phyloP scores from a whole-genome alignment of 1,140 invertebrate species.

The Drosophila chauvacae region DNA sequence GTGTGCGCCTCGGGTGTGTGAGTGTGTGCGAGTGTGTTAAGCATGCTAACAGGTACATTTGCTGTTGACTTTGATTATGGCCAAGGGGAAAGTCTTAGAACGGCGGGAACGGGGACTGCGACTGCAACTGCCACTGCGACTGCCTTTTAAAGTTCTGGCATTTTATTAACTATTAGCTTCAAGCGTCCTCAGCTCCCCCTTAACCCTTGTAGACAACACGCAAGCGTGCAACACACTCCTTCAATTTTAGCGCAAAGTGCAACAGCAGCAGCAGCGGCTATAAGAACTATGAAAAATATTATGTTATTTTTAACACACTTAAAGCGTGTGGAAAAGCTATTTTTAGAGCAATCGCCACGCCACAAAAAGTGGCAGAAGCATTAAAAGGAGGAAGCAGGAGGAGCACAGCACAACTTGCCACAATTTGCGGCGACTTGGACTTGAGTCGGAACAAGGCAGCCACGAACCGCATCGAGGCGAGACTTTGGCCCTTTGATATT shows the following conservation, averaged over 20 bases:
- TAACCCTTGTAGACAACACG: constrained; percentile 44
- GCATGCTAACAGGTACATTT: constrained; percentile 65
- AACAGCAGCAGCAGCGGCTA: constrained; percentile 38
- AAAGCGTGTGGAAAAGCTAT: constrained; percentile 81
- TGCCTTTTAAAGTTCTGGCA: constrained; percentile 60
- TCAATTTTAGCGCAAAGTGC: constrained; percentile 65
- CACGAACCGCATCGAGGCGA: constrained; percentile 27
- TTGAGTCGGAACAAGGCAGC: background rate
- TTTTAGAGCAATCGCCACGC: constrained; percentile 67
- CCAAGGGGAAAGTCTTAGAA: constrained; percentile 4
- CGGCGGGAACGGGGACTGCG: background rate
- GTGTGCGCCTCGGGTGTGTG: constrained; percentile 1
- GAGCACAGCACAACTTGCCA: constrained; percentile 17
- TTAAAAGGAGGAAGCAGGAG: constrained; percentile 20
- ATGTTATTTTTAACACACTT: constrained; percentile 83
- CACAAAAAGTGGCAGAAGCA: constrained; percentile 37
- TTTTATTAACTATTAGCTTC: constrained; percentile 78
- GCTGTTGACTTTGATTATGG: constrained; percentile 62
- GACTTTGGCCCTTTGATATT: constrained; percentile 42
- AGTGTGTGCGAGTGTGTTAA: constrained; percentile 10
- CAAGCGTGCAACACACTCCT: constrained; percentile 69
- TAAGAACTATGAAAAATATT: constrained; percentile 71
- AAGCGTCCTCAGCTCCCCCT: constrained; percentile 14
- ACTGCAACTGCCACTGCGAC: constrained; percentile 25
- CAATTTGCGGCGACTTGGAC: constrained; percentile 44